Evolutionary conservation across 2,797 vertebrate genomes (phyloP).

Genomic region (Hipposideros larvatus): DNA sequence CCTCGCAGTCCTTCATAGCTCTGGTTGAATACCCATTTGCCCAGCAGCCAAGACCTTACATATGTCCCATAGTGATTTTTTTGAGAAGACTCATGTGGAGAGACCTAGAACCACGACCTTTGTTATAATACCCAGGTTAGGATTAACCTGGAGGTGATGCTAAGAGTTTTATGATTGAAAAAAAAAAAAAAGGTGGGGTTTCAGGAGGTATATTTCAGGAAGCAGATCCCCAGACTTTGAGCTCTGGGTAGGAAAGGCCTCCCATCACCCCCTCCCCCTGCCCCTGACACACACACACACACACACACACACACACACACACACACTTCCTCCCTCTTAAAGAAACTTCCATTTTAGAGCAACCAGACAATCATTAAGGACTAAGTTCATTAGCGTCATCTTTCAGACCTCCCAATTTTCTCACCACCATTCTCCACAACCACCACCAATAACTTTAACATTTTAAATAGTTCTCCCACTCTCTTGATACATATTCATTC

Average conservation of each 20-base stretch:
- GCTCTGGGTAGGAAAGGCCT: neutral
- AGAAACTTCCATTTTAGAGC: neutral
- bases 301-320: too few species aligned
- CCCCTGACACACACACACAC: too few species aligned
- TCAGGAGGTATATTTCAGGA: neutral
- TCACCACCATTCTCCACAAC: neutral
- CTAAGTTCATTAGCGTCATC: neutral
- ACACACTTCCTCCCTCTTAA: neutral
- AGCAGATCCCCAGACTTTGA: neutral
- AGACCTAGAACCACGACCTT: neutral
- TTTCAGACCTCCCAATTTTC: neutral
- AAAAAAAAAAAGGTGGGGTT: neutral
- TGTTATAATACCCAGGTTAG: neutral
- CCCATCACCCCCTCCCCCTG: neutral
- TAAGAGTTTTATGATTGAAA: neutral
- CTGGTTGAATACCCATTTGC: neutral
- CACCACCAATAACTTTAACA: neutral
- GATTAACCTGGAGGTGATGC: neutral
- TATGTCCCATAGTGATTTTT: neutral
- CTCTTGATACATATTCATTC: neutral
- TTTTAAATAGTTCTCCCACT: neutral
- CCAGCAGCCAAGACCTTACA: neutral
- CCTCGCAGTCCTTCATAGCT: neutral
- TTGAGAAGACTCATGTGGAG: neutral
- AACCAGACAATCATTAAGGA: neutral